Percentiles rank a stretch among this genome's conserved stretches.
phyloP scores from a whole-genome alignment of 2,113 vertebrate species.

The Garra rufa region DNA sequence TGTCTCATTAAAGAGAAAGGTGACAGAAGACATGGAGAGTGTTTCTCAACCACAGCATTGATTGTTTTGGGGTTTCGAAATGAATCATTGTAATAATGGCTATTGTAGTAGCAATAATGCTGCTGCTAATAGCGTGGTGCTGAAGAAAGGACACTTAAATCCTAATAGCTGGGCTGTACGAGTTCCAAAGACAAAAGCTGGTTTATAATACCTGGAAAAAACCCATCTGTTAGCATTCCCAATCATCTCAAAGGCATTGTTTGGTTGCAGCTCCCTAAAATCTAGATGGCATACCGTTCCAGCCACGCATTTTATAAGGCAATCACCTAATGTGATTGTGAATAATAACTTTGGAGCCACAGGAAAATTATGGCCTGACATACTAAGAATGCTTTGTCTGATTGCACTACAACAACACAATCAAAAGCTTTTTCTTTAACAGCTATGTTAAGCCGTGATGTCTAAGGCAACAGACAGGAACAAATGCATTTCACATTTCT shows the following conservation, averaged over 20 bases:
- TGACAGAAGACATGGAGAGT: not conserved
- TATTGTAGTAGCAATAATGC: not conserved
- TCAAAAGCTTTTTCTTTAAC: not conserved
- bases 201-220: not conserved
- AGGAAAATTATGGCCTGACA: not conserved
- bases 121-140: not conserved
- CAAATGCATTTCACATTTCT: not conserved
- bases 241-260: not conserved
- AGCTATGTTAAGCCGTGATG: not conserved
- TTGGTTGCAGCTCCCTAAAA: not conserved
- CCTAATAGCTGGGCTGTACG: not conserved
- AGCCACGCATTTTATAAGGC: not conserved
- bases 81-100: not conserved
- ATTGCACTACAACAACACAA: not conserved
- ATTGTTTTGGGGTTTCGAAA: not conserved
- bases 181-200: not conserved
- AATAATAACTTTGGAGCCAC: not conserved
- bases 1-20: slow-evolving; percentile 3
- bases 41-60: not conserved
- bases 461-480: not conserved
- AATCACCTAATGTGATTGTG: not conserved
- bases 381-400: not conserved
- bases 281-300: not conserved
- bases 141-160: not conserved
- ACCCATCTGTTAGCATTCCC: not conserved